These are phyloP conservation scores for Arenaria interpres DNA, from an alignment of 2,113 vertebrate genomes.

Conservation along the genomic window DNA sequence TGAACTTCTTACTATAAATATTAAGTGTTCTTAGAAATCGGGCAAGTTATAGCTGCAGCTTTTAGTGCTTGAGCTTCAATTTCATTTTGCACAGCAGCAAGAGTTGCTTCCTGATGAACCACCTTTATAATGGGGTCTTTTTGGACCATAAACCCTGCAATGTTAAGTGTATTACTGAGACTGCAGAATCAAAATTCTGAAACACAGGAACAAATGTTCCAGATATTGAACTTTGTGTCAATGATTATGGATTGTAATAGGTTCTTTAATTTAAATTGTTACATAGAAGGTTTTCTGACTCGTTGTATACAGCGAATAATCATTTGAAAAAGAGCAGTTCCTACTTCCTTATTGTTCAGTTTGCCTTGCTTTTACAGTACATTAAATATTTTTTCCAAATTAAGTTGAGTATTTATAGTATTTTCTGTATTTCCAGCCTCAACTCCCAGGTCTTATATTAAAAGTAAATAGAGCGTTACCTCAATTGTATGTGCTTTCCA, in stretches of 20 bases:
- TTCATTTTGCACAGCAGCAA: not conserved
- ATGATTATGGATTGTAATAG: not conserved
- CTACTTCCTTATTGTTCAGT: not conserved
- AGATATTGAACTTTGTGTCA: no score
- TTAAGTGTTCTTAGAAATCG: not conserved
- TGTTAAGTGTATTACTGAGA: not conserved
- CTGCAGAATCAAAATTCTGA: not conserved
- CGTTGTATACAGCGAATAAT: not conserved
- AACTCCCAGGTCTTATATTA: not conserved
- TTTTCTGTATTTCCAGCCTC: not conserved
- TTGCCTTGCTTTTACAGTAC: not conserved
- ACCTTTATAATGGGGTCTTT: not conserved
- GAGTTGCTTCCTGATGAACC: not conserved
- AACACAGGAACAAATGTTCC: not conserved
- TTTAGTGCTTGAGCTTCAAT: not conserved
- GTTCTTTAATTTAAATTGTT: not conserved
- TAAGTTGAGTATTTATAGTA: not conserved
- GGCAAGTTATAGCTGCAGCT: not conserved
- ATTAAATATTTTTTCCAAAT: not conserved
- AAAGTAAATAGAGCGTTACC: not conserved
- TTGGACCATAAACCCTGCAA: not conserved
- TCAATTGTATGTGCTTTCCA: not conserved
- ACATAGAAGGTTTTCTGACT: not conserved
- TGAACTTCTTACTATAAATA: not conserved
- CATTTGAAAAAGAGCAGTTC: not conserved